These are phyloP conservation scores for Acrocephalus arundinaceus DNA, from an alignment of 2,113 vertebrate species.

Conservation along the genomic window DNA sequence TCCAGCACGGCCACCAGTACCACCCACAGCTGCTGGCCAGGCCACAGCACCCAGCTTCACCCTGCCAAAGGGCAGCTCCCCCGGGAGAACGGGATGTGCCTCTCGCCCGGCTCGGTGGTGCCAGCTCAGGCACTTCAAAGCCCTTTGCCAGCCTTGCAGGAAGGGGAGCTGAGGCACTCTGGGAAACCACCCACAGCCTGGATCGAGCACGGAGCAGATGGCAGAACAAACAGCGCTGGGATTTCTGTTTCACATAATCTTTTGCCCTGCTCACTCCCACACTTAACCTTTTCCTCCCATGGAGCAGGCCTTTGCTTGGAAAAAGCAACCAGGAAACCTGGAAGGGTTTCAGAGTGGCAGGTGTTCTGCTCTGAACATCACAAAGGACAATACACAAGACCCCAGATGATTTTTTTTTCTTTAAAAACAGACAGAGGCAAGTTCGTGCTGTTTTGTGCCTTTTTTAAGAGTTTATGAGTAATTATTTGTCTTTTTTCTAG, in stretches of 20 bases:
- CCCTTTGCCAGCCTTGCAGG: not conserved
- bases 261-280: constrained; percentile 10
- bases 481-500: not conserved
- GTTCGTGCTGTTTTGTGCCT: not conserved
- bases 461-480: not conserved
- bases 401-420: not conserved
- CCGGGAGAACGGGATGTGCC: not conserved
- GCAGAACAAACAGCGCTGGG: not conserved
- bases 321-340: not conserved
- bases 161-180: not conserved
- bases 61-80: not conserved
- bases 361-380: not conserved
- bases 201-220: not conserved
- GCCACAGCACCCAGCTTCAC: fast-evolving
- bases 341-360: not conserved
- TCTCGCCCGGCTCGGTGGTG: fast-evolving
- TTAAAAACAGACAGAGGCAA: not conserved
- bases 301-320: not conserved
- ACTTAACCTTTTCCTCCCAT: constrained; percentile 29
- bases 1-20: not conserved
- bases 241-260: constrained; percentile 35
- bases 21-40: not conserved
- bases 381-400: not conserved
- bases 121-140: not conserved
- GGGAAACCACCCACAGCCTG: constrained; percentile 18